Evolutionary conservation across 2,888 invertebrate species (phyloP), one percentile per base, ranked within the genome.

Genomic region (Phalera bucephala): DNA sequence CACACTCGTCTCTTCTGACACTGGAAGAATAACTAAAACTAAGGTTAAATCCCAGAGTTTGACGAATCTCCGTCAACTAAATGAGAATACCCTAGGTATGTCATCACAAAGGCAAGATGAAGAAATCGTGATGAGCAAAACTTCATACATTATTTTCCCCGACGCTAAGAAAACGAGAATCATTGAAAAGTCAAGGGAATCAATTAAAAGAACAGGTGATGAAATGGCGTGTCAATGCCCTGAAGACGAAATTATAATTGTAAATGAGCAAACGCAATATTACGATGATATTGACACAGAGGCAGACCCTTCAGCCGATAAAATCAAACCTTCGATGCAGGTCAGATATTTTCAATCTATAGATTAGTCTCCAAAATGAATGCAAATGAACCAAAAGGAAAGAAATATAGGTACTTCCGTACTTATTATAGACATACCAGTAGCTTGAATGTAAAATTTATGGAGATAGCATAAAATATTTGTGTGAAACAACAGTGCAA

Each of bases 1-100:
- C 3, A 55, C 58, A 2, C 20, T 43, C 8, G 3, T 27, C n/a
- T 58, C 53, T 31, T 45, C 33, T 3, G 48, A 51, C 27, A 21
- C 44, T 13, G 22, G 41, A 46, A 19, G 10, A 12, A 31, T 40
- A 25, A 45, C 41, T 39, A 42, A 53, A 17, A 34, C 42, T 1
- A 45, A 53, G 14, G 33, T 31, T 0, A 64, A 60, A 52, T 65
- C 72, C 7, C 52, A 42, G 28, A 74, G 68, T 42, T 52, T 62
- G 10, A 50, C 53, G 1, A 64, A 52, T 32, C 26, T 62, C 17
- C 28, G 50, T 8, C 31, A 35, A 12, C 60, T 62, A 19, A 57
- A 40, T 9, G 21, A 17, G 17, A 17, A 17, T 3, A 3, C 17
- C 5, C n/a, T n/a, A n/a, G n/a, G n/a, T n/a, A n/a, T n/a, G n/a